Evolutionary conservation across 2,797 vertebrate species (phyloP), one percentile per base, ranked within the genome.

Genomic region (Oryzias sinensis): DNA sequence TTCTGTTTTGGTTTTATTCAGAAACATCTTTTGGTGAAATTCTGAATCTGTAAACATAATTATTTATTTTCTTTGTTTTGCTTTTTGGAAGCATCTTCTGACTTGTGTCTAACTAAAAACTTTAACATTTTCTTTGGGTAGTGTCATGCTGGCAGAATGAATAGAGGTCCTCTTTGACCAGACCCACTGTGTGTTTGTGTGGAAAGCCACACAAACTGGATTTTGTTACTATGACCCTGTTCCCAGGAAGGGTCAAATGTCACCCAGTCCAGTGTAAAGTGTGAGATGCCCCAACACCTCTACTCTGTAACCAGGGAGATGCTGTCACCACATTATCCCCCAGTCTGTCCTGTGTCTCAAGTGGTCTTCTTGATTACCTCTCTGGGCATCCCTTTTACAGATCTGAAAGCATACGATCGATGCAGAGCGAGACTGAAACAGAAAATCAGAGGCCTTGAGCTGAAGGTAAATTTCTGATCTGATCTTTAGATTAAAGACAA

Each of bases 341-440:
- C 33, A 37, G 33, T 29, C 62, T 81, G 75, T 65, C 63, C 46
- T n/a, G 71, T 68, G 73, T 79, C 74, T 81, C 61, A 25, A 65
- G 75, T 74, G 84, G 87, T 78, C 74, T 58, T 85, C 82, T 84
- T 82, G 71, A 86, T 83, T 87, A 84, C 79, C 72, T 68, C 70
- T 41, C 59, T 59, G 73, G 70, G 69, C 70, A 50, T 61, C 56
- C 59, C 74, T 56, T 80, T 81, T 81, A 76, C 62, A 72, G 65
- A 77, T 76, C 78, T 88, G 85, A 88, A 71, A 85, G 82, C 79
- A 52, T 77, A 61, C 72, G 81, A 87, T 87, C 80, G 74, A 88
- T 88, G 45, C 46, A 41, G 43, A 55, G 60, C 49, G 65, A 79
- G 65, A 61, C n/a, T 44, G 68, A 66, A 54, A 71, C 64, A 77